Base-by-base conservation (phyloP, 1,140 invertebrate genomes). In the Diprion similis region DNA sequence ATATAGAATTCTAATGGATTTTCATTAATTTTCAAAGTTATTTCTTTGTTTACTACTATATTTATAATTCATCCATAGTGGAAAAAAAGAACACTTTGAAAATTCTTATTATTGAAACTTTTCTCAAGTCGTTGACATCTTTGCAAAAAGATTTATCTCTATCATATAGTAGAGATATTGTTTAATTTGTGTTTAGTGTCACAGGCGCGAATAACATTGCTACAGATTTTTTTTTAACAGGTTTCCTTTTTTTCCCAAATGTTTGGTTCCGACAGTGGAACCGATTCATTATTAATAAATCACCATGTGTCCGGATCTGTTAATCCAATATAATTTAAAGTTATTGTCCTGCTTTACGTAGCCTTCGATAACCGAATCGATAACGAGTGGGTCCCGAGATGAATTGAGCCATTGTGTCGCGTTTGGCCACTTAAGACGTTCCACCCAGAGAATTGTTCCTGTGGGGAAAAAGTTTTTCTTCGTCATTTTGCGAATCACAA, bases 251-350 rank as follows among this genome's bases (percentile, higher is more conserved):
- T n/a, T n/a, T n/a, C n/a, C n/a, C n/a, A n/a, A n/a, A n/a, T n/a
- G n/a, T n/a, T n/a, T n/a, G n/a, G n/a, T n/a, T n/a, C n/a, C n/a
- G n/a, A n/a, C n/a, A n/a, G n/a, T n/a, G 45, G 9, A 37, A 78
- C 59, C 76, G 24, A 37, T 37, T 37, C 2, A 37, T 37, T 6
- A 1, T 37, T 37, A 0, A 37, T 37, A 37, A 76, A 86, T 86
- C 87, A 94, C 93, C 91, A 93, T 93, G 78, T 94, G 93, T 67
- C 93, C 93, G 72, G 93, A 90, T 71, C 90, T 87, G 70, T 93
- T 89, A 37, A 95, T 90, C 93, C 93, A 95, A 80, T 93, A 95
- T 82, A 95, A 91, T 46, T 89, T 85, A 66, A 96, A 92, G 73
- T 93, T 94, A 37, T 90, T 90, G 51, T 89, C 90, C 1, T 84